Conservation (phyloP, 2,113 vertebrate species). For the Furnarius figulus region DNA sequence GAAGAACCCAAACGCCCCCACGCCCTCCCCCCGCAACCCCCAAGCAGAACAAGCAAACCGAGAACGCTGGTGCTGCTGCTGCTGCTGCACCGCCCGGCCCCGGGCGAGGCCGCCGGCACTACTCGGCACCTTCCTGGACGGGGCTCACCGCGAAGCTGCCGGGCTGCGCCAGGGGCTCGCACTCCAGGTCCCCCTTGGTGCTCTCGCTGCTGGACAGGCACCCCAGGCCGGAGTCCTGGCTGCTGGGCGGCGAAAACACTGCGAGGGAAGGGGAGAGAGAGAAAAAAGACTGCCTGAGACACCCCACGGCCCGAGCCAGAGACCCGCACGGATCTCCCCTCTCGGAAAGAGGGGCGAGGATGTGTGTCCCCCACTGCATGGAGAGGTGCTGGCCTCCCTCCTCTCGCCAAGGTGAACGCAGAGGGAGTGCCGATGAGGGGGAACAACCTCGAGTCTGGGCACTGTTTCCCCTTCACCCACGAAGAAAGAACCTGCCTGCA, state of each 20-base stretch:
- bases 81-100: slow-evolving; percentile 2
- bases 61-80: slow-evolving; percentile 49
- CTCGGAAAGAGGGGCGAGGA: background rate
- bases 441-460: background rate
- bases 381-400: background rate
- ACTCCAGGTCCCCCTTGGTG: slow-evolving; percentile 78
- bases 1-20: background rate
- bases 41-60: slow-evolving; percentile 47
- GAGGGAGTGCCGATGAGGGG: fast-evolving
- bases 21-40: background rate
- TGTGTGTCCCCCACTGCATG: fast-evolving
- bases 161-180: slow-evolving; percentile 72
- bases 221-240: slow-evolving; percentile 80
- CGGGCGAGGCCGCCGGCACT: background rate
- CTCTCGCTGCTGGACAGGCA: slow-evolving; percentile 81
- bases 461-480: too few species aligned
- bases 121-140: slow-evolving; percentile 78
- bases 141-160: slow-evolving; percentile 76
- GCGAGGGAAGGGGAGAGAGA: background rate
- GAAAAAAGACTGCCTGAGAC: background rate
- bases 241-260: slow-evolving; percentile 83
- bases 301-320: fast-evolving
- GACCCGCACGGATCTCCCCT: fast-evolving
- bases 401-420: background rate
- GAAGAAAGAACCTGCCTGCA: background rate